phyloP scores from a whole-genome alignment of 2,797 vertebrate species.

The Smutsia gigantea region DNA sequence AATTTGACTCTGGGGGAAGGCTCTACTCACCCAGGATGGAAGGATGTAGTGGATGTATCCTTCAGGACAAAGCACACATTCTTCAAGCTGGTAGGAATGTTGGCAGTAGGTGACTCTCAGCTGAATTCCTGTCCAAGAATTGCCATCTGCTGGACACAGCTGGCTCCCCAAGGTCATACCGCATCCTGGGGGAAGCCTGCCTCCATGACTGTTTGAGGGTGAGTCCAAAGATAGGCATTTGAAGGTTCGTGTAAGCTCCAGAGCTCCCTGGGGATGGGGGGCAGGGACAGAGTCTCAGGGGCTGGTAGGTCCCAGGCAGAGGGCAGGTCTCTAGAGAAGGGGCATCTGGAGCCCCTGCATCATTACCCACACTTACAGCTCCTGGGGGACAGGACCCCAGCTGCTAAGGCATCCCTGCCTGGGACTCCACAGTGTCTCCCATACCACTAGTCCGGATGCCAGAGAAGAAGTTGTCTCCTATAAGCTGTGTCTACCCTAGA shows the following conservation, averaged over 20 bases:
- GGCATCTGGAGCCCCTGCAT: rapidly evolving
- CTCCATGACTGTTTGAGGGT: not conserved
- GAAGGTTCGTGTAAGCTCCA: not conserved
- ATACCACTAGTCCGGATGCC: not conserved
- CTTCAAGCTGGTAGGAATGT: no score
- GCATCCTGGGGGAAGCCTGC: not conserved
- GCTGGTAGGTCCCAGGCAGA: not conserved
- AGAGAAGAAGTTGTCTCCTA: rapidly evolving
- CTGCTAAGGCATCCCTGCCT: not conserved
- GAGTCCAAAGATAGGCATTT: rapidly evolving
- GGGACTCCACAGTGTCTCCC: no score
- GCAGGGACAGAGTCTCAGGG: not conserved
- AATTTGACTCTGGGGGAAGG: rapidly evolving
- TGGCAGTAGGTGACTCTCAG: rapidly evolving
- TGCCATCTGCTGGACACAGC: not conserved
- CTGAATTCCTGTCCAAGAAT: not conserved
- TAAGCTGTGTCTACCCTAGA: not conserved
- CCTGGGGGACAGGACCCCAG: not conserved
- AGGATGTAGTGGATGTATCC: rapidly evolving
- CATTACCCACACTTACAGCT: rapidly evolving
- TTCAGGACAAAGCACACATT: not conserved
- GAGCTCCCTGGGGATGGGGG: not conserved
- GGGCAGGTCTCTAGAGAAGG: not conserved
- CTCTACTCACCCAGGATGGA: not conserved
- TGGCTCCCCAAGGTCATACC: no score